A percentile compares a stretch with the other conserved stretches of the same genome.
These are phyloP conservation scores for Xestia c-nigrum DNA, from an alignment of 2,888 invertebrate genomes.

Conservation along the genomic window DNA sequence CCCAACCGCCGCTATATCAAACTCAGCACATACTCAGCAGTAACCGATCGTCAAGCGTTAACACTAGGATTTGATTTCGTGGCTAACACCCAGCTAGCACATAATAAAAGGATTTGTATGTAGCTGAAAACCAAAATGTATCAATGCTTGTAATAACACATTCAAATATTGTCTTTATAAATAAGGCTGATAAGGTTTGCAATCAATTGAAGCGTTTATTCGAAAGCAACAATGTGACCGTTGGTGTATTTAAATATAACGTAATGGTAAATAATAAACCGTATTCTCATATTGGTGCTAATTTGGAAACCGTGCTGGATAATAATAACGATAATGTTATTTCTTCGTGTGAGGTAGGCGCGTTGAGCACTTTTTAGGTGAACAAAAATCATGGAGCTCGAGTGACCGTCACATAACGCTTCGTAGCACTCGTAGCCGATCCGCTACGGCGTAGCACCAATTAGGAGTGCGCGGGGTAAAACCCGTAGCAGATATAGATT, in stretches of 20 bases:
- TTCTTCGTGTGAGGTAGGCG: too few species aligned
- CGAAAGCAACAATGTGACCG: constrained; percentile 10
- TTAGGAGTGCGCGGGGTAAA: too few species aligned
- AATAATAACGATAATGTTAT: constrained; percentile 18
- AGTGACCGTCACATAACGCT: too few species aligned
- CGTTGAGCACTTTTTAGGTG: too few species aligned
- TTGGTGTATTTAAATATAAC: constrained; percentile 1
- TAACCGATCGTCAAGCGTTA: not conserved
- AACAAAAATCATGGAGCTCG: too few species aligned
- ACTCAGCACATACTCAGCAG: not conserved
- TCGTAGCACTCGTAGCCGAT: too few species aligned
- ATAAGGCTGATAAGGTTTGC: not conserved
- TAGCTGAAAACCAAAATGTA: not conserved
- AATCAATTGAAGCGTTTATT: not conserved
- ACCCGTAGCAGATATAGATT: too few species aligned
- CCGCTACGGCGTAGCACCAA: too few species aligned
- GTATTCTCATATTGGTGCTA: constrained; percentile 63
- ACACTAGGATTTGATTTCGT: not conserved
- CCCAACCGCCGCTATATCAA: not conserved
- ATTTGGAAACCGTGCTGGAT: constrained; percentile 65
- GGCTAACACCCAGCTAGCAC: not conserved
- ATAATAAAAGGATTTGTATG: not conserved
- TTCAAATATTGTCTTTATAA: not conserved
- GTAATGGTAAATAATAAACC: constrained; percentile 49
- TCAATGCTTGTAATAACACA: not conserved